Evolutionary conservation across 2,888 invertebrate genomes (phyloP).

Genomic region (Sepiola atlantica): DNA sequence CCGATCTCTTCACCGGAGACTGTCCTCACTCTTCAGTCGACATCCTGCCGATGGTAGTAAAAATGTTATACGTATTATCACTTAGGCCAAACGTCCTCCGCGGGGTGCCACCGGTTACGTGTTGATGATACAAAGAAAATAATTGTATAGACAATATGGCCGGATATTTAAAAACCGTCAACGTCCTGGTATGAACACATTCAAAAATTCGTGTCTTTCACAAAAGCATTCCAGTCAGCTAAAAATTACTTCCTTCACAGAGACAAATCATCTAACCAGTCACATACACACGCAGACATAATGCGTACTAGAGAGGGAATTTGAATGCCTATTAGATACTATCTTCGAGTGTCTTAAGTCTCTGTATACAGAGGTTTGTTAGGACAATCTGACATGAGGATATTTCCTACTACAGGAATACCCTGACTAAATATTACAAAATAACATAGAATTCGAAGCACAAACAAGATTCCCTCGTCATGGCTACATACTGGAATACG

Average conservation of each 20-base stretch:
- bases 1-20: background rate
- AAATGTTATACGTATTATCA: conserved; percentile 9
- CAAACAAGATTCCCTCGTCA: no score
- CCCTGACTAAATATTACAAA: no score
- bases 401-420: no score
- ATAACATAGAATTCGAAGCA: no score
- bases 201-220: background rate
- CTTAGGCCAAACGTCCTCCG: background rate
- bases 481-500: no score
- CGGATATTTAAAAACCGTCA: background rate
- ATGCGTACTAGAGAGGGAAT: no score
- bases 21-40: background rate
- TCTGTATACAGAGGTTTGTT: no score
- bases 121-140: background rate
- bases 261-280: background rate
- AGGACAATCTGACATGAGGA: no score
- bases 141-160: background rate
- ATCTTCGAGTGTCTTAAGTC: no score
- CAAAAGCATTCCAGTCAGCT: background rate
- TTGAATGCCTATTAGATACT: no score
- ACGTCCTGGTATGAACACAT: background rate
- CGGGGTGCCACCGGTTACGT: background rate
- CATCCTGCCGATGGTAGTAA: background rate
- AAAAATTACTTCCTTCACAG: background rate
- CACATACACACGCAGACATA: no score